These are phyloP conservation scores for Candidula unifasciata DNA, from an alignment of 2,888 invertebrate genomes.

Conservation along the genomic window DNA sequence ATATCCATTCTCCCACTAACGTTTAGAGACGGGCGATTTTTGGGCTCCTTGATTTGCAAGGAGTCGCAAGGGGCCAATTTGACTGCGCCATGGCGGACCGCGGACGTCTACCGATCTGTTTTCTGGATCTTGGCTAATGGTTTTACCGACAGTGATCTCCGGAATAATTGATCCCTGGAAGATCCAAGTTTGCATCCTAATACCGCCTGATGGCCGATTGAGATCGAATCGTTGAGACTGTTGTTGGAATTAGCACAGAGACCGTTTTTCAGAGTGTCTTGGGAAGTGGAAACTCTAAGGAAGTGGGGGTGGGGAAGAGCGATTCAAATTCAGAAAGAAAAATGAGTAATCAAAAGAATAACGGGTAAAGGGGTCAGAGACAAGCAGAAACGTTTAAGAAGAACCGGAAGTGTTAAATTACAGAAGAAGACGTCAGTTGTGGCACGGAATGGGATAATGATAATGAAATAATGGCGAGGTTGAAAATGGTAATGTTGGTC, in stretches of 20 bases:
- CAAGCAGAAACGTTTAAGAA: neutral
- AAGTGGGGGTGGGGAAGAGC: neutral
- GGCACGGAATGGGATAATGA: too few relatives aligned
- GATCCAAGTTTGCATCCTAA: constrained; percentile 52
- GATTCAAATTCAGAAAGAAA: neutral
- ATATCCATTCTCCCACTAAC: constrained; percentile 24
- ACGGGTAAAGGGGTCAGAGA: neutral
- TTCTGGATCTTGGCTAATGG: constrained; percentile 41
- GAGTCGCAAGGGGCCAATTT: constrained; percentile 48
- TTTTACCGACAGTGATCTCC: constrained; percentile 48
- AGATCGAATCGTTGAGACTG: constrained; percentile 39
- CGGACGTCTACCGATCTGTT: constrained; percentile 30
- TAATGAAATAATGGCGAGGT: too few relatives aligned
- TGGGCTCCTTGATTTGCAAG: constrained; percentile 48
- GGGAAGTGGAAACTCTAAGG: neutral
- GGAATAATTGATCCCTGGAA: constrained; percentile 50
- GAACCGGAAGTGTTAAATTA: neutral
- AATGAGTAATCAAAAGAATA: neutral
- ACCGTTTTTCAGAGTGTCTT: constrained; percentile 28
- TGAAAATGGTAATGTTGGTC: too few relatives aligned
- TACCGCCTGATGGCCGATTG: constrained; percentile 45
- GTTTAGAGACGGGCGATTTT: constrained; percentile 41
- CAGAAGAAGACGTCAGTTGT: neutral
- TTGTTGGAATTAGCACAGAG: constrained; percentile 32
- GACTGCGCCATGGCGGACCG: constrained; percentile 29